phyloP scores from a whole-genome alignment of 2,113 vertebrate species.

The Corythaixoides concolor region DNA sequence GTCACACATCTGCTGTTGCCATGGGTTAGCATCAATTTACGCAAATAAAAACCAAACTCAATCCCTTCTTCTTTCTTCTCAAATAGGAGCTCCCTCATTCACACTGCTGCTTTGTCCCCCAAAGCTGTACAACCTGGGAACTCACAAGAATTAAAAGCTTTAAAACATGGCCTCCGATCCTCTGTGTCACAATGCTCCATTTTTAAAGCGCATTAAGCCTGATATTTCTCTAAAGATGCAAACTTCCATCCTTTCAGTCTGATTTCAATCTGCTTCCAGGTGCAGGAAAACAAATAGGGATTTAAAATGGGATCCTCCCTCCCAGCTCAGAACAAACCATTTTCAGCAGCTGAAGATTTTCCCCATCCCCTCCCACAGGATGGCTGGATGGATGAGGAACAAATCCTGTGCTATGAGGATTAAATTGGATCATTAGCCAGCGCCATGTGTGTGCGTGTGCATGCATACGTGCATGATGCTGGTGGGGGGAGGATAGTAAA shows the following conservation, averaged over 20 bases:
- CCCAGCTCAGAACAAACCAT: neutral
- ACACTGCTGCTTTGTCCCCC: neutral
- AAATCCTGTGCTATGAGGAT: neutral
- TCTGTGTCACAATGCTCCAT: neutral
- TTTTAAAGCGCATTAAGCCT: neutral
- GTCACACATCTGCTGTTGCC: neutral
- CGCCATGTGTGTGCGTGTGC: fast-evolving
- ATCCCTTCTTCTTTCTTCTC: neutral
- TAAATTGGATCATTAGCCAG: neutral
- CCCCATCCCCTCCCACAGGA: neutral
- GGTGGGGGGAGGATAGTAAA: neutral
- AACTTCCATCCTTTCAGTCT: neutral
- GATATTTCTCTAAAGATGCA: neutral
- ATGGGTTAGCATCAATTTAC: neutral
- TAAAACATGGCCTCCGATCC: neutral
- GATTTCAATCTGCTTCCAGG: neutral
- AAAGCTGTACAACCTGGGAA: neutral
- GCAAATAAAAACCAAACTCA: neutral
- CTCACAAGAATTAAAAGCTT: neutral
- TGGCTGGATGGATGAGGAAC: neutral
- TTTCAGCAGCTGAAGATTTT: neutral
- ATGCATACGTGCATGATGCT: neutral
- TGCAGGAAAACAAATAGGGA: neutral
- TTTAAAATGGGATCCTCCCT: neutral
- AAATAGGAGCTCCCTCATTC: neutral